Percentiles rank a stretch among this genome's conserved stretches.
These are phyloP conservation scores for Xenopus tropicalis DNA, from an alignment of 2,113 vertebrate genomes.

Conservation along the genomic window DNA sequence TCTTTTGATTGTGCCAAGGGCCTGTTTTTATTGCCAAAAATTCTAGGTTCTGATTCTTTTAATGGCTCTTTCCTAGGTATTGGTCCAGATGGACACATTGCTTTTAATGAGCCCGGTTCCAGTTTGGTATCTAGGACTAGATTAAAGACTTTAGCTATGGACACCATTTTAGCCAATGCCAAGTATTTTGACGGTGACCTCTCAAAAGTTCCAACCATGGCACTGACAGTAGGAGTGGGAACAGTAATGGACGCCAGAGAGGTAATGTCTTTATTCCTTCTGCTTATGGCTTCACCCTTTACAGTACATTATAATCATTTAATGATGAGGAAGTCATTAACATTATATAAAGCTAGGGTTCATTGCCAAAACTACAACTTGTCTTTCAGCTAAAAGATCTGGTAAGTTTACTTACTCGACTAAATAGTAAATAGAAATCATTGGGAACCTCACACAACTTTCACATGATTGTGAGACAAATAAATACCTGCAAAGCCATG, in stretches of 20 bases:
- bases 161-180: conserved; percentile 79
- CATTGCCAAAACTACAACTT: too few species aligned
- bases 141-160: conserved; percentile 78
- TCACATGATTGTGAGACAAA: too few species aligned
- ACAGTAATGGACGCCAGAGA: conserved; percentile 82
- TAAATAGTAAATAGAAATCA: too few species aligned
- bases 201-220: conserved; percentile 80
- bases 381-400: too few species aligned
- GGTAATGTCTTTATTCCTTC: conserved; percentile 51
- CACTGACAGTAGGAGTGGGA: conserved; percentile 77
- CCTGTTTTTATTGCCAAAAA: too few species aligned
- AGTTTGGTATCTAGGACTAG: conserved; percentile 79
- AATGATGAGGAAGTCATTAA: too few species aligned
- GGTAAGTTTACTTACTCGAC: too few species aligned
- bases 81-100: conserved; percentile 80
- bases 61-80: conserved; percentile 64
- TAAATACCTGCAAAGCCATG: too few species aligned
- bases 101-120: conserved; percentile 80
- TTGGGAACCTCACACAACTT: too few species aligned
- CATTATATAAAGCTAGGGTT: too few species aligned
- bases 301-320: not conserved
- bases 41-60: too few species aligned
- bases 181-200: conserved; percentile 78
- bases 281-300: not conserved
- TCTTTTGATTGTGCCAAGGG: too few species aligned